Evolutionary conservation across 1,140 invertebrate species (phyloP), one percentile per base, ranked within the genome.

Genomic region (Galleria mellonella): DNA sequence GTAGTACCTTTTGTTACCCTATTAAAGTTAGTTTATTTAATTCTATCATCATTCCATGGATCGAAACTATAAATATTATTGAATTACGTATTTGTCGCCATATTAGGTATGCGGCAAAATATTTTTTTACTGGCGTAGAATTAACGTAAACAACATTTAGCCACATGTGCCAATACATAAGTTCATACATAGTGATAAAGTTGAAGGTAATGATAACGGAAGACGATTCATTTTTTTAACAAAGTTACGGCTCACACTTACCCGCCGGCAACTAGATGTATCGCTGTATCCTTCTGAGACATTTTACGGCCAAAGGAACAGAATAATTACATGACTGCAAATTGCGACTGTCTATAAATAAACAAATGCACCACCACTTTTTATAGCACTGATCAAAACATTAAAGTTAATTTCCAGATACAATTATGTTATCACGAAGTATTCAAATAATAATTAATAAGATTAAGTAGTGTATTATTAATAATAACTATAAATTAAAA

Each of bases 241-340:
- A 15, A 15, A 36, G 12, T 14, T 42, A 44, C 32, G 37, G 27
- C 10, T 1, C 51, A 43, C 55, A 82, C 92, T 89, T 88, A 96
- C 94, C 94, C 94, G 89, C 94, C 94, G 76, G 94, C 94, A 57
- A 96, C 88, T 61, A 96, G 90, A 87, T 96, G 94, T 85, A 95
- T 94, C 47, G 94, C 88, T 55, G 94, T 94, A 87, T 95, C 94
- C 79, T 89, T 89, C 86, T 92, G 90, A 87, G 90, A 90, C 91
- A 92, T 92, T 86, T 77, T 83, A 82, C 64, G 63, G 67, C 65
- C 67, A 70, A 70, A 60, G 51, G 53, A 62, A 23, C 17, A 23
- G 17, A 23, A 68, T 68, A 75, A 72, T 76, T 76, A 85, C 82
- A 85, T 85, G 73, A 72, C 73, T 84, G 68, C 62, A 74, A 81